Percentiles rank a stretch among this genome's conserved stretches.
Conservation (phyloP, 2,888 invertebrate genomes). For the Vandiemenella viatica region DNA sequence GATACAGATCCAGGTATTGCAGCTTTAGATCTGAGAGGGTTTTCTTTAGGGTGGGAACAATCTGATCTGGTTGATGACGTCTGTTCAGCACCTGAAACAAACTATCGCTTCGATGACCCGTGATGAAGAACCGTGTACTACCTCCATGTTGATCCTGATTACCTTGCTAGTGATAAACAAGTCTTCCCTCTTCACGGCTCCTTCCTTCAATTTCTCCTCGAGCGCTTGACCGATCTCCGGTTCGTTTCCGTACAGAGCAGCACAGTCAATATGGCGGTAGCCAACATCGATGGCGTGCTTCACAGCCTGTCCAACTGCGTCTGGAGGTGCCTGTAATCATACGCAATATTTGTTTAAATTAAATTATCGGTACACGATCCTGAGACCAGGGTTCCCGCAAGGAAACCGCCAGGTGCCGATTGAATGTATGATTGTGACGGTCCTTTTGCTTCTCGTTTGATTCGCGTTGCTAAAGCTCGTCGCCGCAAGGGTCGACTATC, state of each 20-base stretch:
- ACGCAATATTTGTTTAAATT: too few species aligned
- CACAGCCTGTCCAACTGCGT: constrained; percentile 47
- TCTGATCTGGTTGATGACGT: constrained; percentile 30
- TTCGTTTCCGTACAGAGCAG: constrained; percentile 52
- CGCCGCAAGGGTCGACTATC: too few species aligned
- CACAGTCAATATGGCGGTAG: constrained; percentile 63
- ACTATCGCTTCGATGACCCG: too few species aligned
- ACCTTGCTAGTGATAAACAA: constrained; percentile 52
- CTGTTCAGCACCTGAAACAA: constrained; percentile 36
- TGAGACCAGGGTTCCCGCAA: too few species aligned
- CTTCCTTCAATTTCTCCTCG: constrained; percentile 43
- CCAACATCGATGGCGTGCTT: constrained; percentile 59
- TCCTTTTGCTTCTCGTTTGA: too few species aligned
- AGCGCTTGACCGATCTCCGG: constrained; percentile 51
- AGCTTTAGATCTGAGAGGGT: constrained; percentile 29
- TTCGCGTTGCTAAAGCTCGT: too few species aligned
- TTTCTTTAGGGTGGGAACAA: constrained; percentile 27
- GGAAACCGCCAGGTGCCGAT: too few species aligned
- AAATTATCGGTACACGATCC: too few species aligned
- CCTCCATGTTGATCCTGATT: too few species aligned
- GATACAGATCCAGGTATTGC: constrained; percentile 34
- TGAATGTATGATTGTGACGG: too few species aligned
- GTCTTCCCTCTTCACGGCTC: constrained; percentile 50
- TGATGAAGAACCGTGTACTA: too few species aligned
- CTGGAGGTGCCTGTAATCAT: too few species aligned